These are phyloP conservation scores for Epizoanthus scotinus DNA, from an alignment of 92 coral and sea anemone species.

Conservation along the genomic window DNA sequence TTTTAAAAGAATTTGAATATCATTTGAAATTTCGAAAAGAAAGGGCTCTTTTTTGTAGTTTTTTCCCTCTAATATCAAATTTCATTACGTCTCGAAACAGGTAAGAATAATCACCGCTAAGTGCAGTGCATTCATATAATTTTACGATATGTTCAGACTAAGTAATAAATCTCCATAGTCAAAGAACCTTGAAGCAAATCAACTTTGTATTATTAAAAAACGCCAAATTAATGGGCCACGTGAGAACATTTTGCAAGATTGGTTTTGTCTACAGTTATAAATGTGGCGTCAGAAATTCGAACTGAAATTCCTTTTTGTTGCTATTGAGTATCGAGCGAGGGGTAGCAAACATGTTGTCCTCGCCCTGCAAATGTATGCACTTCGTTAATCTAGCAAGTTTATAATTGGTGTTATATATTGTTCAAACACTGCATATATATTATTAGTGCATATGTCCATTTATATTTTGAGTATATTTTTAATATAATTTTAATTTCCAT, in stretches of 20 bases:
- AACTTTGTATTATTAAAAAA: not conserved
- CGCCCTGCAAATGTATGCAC: too few species aligned
- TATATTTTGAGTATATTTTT: too few species aligned
- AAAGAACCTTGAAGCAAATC: not conserved
- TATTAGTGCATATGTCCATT: too few species aligned
- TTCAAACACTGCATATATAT: not conserved
- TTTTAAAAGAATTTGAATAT: not conserved
- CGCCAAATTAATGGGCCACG: not conserved
- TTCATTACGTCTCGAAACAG: too few species aligned
- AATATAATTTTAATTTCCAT: too few species aligned
- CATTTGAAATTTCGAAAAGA: not conserved
- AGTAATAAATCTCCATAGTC: not conserved
- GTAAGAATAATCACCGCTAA: too few species aligned
- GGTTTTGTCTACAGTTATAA: constrained; percentile 21
- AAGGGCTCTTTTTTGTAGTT: not conserved
- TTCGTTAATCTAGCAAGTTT: not conserved
- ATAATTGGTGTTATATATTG: not conserved
- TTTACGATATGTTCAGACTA: not conserved
- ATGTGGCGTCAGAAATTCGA: not conserved
- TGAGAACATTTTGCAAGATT: constrained; percentile 3
- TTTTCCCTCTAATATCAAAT: too few species aligned
- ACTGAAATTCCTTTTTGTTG: not conserved
- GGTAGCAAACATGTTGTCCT: not conserved
- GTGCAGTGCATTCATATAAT: not conserved
- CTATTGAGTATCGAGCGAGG: constrained; percentile 1